Evolutionary conservation across 2,888 invertebrate genomes (phyloP), one percentile per base, ranked within the genome.

Genomic region (Cosmopolites sordidus): DNA sequence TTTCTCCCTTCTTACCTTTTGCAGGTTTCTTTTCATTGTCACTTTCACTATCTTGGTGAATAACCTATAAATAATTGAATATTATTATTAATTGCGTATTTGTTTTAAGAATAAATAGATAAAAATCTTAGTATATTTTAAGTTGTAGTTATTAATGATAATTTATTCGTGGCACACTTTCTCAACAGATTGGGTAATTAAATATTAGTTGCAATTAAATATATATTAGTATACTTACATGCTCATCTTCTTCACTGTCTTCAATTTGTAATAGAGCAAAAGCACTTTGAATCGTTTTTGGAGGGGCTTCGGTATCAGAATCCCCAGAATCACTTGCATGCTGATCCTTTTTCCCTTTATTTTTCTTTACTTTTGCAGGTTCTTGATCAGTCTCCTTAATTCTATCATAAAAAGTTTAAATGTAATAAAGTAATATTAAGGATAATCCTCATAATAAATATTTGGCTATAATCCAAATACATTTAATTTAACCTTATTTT

Each of bases 251-350:
- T 52, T 78, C 82, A 58, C 77, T 80, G 67, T 84, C 83, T 60
- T 83, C 85, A 58, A 84, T 78, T 73, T 83, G 79, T 58, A 88
- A 72, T 15, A 87, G 72, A 53, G 86, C 82, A 71, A 88, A 88
- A 2, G 70, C 68, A 58, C 72, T 72, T 43, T 69, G 66, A 6
- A 68, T 65, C 61, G 69, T 72, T 11, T 66, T 56, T 66, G 82
- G 82, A 64, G 62, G 66, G 29, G 66, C 67, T 16, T 68, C 72
- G 41, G 70, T 70, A 43, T 78, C 78, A 12, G 75, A 74, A 56
- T 73, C 66, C 41, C 69, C 68, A 1, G 59, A 60, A 47, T 69
- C 67, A 3, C 55, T 58, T 42, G 54, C 58, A 64, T 79, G 78
- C 49, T 67, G 67, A 6, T 68, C 64, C 57, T 69, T 69, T 54